phyloP scores from a whole-genome alignment of 2,888 invertebrate species.

The Flexamia atlantica region DNA sequence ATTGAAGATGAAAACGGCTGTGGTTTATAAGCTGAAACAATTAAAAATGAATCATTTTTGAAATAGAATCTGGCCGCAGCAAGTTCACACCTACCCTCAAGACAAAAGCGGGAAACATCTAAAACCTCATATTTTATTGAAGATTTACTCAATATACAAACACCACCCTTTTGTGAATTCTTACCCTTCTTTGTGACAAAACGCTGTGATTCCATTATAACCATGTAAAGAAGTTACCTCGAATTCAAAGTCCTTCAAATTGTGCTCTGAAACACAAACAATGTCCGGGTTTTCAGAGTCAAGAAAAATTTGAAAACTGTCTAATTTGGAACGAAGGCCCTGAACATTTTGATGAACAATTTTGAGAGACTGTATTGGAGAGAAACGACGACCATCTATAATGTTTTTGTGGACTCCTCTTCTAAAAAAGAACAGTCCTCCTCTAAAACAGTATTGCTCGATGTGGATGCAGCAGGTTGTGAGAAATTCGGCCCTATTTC shows the following conservation, averaged over 20 bases:
- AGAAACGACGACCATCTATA: slow-evolving; percentile 68
- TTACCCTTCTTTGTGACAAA: background rate
- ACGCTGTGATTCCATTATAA: slow-evolving; percentile 6
- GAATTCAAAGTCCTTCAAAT: slow-evolving; percentile 15
- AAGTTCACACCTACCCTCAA: slow-evolving; percentile 7
- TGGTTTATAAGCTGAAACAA: slow-evolving; percentile 2
- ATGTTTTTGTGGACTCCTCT: background rate
- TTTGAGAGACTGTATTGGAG: no score
- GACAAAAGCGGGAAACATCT: slow-evolving; percentile 9
- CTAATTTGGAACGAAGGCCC: no score
- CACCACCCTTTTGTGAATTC: background rate
- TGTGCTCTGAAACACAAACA: no score
- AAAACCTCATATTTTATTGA: background rate
- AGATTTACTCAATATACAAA: slow-evolving; percentile 16
- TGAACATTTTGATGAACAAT: no score
- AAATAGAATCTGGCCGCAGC: background rate
- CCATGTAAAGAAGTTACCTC: slow-evolving; percentile 5
- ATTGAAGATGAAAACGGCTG: background rate
- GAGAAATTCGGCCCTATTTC: no score
- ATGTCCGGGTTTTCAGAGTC: background rate
- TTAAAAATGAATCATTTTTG: background rate
- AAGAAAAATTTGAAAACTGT: no score
- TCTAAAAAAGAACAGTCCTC: no score
- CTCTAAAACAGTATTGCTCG: no score
- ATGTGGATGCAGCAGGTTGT: no score